These are phyloP conservation scores for Phyllostomus discolor DNA, from an alignment of 2,113 vertebrate species.

Conservation along the genomic window DNA sequence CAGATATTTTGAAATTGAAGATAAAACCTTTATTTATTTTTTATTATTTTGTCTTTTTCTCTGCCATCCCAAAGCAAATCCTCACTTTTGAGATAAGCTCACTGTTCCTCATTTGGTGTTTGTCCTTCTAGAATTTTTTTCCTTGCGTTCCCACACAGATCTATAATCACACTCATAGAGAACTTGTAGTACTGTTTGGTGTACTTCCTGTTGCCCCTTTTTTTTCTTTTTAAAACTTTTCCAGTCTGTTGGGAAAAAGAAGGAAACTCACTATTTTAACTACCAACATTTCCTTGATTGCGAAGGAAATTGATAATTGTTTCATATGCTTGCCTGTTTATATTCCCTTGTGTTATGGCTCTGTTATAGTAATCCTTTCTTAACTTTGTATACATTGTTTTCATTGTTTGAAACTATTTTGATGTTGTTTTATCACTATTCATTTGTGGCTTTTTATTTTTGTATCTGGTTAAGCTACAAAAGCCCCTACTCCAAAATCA, in stretches of 20 bases:
- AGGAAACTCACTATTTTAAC: background rate
- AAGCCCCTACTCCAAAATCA: background rate
- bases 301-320: conserved; percentile 25
- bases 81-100: background rate
- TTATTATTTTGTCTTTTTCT: background rate
- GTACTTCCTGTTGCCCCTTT: background rate
- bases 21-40: background rate
- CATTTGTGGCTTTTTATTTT: background rate
- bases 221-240: background rate
- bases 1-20: background rate
- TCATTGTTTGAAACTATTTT: background rate
- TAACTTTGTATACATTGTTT: background rate
- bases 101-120: background rate
- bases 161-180: background rate
- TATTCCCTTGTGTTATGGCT: background rate
- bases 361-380: background rate
- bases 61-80: background rate
- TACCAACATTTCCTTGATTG: background rate
- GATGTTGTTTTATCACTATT: conserved; percentile 14
- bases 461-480: background rate
- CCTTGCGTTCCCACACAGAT: background rate
- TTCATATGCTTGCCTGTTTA: background rate
- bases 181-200: background rate
- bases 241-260: background rate
- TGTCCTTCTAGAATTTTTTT: background rate